phyloP scores from a whole-genome alignment of 2,888 invertebrate species.

The Boloria selene region DNA sequence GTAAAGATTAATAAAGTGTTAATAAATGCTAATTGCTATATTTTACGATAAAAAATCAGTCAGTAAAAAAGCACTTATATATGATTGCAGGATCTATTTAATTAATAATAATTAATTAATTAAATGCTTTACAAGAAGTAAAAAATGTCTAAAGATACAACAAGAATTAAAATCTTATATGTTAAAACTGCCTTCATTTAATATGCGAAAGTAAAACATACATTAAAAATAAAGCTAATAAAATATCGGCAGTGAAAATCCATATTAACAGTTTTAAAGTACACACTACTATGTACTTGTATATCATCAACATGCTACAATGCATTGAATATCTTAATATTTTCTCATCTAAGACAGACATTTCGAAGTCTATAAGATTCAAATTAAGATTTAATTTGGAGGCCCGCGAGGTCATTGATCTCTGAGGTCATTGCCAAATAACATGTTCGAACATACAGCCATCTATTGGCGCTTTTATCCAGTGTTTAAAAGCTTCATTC shows the following conservation, averaged over 20 bases:
- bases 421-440: conserved; percentile 79
- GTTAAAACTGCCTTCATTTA: too few species aligned
- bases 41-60: too few species aligned
- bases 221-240: not conserved
- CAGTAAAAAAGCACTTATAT: too few species aligned
- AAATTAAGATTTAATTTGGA: conserved; percentile 41
- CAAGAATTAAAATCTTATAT: too few species aligned
- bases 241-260: not conserved
- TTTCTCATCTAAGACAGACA: conserved; percentile 28
- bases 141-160: too few species aligned
- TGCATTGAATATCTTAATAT: conserved; percentile 23
- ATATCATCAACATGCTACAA: conserved; percentile 5
- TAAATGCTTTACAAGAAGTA: too few species aligned
- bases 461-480: conserved; percentile 62
- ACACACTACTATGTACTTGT: not conserved
- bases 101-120: too few species aligned
- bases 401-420: conserved; percentile 61
- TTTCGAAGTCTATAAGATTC: conserved; percentile 38
- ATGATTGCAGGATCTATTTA: too few species aligned
- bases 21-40: too few species aligned
- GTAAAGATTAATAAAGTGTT: too few species aligned
- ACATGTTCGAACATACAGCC: conserved; percentile 62
- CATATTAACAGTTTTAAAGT: not conserved
- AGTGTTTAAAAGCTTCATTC: conserved; percentile 49
- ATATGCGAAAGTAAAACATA: too few species aligned